Conservation (phyloP, 2,888 invertebrate species). For the Sicus ferrugineus region DNA sequence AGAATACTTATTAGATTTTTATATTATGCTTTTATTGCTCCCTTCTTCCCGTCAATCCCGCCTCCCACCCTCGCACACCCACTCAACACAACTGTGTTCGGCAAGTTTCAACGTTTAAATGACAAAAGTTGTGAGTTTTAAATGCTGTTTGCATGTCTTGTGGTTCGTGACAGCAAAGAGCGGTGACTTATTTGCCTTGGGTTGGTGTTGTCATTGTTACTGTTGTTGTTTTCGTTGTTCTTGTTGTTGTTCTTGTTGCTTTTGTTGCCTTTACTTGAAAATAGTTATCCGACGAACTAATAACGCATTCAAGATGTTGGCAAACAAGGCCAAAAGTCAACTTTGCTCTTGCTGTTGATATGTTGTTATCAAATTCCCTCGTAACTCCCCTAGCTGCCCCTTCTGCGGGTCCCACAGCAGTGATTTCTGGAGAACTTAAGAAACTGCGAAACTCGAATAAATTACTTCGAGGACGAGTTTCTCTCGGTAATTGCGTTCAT, state of each 20-base stretch:
- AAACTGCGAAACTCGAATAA: too few relatives aligned
- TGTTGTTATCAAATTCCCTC: background rate
- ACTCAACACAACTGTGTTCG: background rate
- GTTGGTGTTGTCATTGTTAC: conserved; percentile 22
- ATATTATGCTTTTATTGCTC: background rate
- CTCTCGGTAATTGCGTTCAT: too few relatives aligned
- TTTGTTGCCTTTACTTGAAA: background rate
- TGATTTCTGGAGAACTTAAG: too few relatives aligned
- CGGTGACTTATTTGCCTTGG: conserved; percentile 22
- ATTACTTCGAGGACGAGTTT: too few relatives aligned
- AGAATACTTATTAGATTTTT: background rate
- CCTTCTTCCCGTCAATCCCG: too few relatives aligned
- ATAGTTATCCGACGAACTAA: background rate
- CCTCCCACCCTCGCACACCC: background rate
- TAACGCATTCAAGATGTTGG: background rate
- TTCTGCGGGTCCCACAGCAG: too few relatives aligned
- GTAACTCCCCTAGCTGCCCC: background rate
- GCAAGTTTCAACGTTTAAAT: conserved; percentile 27
- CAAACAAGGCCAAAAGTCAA: background rate
- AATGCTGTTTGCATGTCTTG: conserved; percentile 58
- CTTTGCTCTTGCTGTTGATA: background rate
- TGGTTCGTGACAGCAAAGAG: conserved; percentile 24
- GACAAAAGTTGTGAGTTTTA: conserved; percentile 51
- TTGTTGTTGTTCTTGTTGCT: background rate
- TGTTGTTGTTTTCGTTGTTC: conserved; percentile 23